These are phyloP conservation scores for Liopterus haemorrhoidalis DNA, from an alignment of 2,888 invertebrate species.

Conservation along the genomic window DNA sequence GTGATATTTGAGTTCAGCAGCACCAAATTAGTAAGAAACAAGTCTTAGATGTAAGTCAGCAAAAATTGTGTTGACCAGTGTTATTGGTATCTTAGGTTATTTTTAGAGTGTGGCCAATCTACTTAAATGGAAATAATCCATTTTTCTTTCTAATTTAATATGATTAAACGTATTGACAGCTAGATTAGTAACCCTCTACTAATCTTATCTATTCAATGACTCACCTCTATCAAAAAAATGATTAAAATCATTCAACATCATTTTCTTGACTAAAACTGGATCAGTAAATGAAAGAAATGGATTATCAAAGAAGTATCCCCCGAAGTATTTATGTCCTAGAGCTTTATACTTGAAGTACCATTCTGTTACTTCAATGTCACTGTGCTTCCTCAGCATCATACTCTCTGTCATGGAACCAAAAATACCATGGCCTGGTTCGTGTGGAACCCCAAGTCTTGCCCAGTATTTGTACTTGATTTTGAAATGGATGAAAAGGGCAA, in stretches of 20 bases:
- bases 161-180: no score
- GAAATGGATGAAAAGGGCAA: conserved; percentile 17
- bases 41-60: no score
- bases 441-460: conserved; percentile 17
- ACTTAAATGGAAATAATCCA: no score
- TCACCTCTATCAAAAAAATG: conserved; percentile 56
- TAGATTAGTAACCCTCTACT: no score
- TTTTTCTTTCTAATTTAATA: no score
- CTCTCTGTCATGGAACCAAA: conserved; percentile 21
- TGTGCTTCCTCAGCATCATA: conserved; percentile 3
- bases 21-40: no score
- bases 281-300: conserved; percentile 36
- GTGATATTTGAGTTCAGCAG: no score
- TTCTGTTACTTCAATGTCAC: conserved; percentile 13
- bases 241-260: conserved; percentile 55
- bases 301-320: conserved; percentile 24
- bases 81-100: no score
- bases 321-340: conserved; percentile 24
- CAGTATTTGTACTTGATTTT: conserved; percentile 24
- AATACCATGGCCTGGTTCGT: conserved; percentile 17
- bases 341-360: conserved; percentile 23
- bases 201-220: no score
- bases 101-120: no score
- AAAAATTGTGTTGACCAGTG: no score
- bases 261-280: conserved; percentile 39